phyloP scores from a whole-genome alignment of 2,113 vertebrate species.

The Campylorhamphus procurvoides region DNA sequence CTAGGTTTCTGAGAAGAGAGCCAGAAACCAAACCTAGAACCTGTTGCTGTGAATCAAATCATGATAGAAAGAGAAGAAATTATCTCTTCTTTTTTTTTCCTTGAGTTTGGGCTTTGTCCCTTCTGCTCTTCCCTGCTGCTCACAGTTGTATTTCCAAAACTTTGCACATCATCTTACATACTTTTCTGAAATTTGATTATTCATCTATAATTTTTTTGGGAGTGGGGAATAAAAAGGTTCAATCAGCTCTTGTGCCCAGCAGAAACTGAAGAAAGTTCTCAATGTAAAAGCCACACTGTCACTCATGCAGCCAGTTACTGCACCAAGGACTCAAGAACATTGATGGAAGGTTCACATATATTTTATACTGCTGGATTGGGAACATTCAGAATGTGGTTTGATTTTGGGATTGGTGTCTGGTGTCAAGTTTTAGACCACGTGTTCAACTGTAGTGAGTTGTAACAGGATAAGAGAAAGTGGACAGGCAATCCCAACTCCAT shows the following conservation, averaged over 20 bases:
- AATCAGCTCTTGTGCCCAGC: not conserved
- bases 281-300: not conserved
- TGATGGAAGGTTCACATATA: not conserved
- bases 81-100: not conserved
- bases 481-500: not conserved
- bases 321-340: fast-evolving
- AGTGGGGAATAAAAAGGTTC: not conserved
- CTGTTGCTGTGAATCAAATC: not conserved
- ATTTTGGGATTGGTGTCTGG: not conserved
- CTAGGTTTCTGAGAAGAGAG: not conserved
- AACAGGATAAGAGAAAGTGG: not conserved
- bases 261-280: not conserved
- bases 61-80: not conserved
- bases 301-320: not conserved
- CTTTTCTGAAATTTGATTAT: not conserved
- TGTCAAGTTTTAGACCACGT: not conserved
- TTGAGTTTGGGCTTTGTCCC: not conserved
- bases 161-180: not conserved
- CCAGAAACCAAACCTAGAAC: not conserved
- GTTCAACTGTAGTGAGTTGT: not conserved
- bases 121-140: not conserved
- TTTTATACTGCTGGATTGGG: not conserved
- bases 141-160: not conserved
- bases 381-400: not conserved
- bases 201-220: not conserved